Percentiles rank a stretch among this genome's conserved stretches.
These are phyloP conservation scores for Pteria penguin DNA, from an alignment of 2,888 invertebrate genomes.

Conservation along the genomic window DNA sequence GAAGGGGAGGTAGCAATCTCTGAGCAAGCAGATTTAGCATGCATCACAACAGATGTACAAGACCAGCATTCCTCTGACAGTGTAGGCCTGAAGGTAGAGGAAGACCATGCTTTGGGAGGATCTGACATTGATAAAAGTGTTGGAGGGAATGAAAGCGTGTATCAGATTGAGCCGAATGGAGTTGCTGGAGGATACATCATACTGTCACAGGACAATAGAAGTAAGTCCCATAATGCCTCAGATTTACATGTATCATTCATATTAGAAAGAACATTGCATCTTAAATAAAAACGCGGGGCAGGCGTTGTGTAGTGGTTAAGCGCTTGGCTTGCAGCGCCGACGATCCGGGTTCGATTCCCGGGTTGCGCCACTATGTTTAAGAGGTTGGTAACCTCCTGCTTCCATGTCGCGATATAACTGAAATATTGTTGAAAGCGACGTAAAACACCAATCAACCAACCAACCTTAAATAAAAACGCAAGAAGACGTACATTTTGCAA, in stretches of 20 bases:
- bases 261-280: too few relatives aligned
- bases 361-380: too few relatives aligned
- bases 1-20: neutral
- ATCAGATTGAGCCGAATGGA: slow-evolving; percentile 14
- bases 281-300: too few relatives aligned
- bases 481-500: too few relatives aligned
- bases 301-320: too few relatives aligned
- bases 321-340: too few relatives aligned
- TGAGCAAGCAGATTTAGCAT: neutral
- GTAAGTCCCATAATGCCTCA: neutral
- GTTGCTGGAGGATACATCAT: slow-evolving; percentile 43
- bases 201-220: slow-evolving; percentile 43
- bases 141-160: slow-evolving; percentile 2
- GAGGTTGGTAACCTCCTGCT: too few relatives aligned
- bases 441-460: too few relatives aligned
- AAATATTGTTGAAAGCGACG: too few relatives aligned
- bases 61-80: neutral
- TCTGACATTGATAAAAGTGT: neutral
- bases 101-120: neutral
- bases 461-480: too few relatives aligned
- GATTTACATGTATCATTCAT: neutral
- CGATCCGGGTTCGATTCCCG: too few relatives aligned
- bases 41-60: neutral
- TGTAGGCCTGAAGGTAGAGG: neutral
- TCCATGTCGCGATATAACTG: too few relatives aligned